Conservation (phyloP, 2,797 vertebrate genomes). For the Neopelma chrysocephalum region DNA sequence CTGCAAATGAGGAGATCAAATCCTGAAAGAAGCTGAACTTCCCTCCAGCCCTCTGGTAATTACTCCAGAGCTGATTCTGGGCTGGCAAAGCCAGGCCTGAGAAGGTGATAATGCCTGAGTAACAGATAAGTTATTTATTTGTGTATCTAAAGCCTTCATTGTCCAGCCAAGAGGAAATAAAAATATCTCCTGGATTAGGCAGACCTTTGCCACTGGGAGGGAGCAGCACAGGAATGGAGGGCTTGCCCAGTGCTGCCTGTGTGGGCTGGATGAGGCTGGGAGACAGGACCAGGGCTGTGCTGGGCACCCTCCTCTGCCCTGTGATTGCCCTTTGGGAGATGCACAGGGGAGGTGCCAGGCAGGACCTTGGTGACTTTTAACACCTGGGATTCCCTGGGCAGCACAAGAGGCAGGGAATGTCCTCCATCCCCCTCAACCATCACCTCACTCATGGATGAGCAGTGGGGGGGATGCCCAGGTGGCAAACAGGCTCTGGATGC, state of each 20-base stretch:
- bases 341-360: neutral
- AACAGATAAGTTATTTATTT: neutral
- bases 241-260: neutral
- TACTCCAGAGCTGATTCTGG: neutral
- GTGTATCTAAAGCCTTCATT: neutral
- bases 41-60: neutral
- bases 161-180: neutral
- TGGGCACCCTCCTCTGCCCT: neutral
- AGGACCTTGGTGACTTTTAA: neutral
- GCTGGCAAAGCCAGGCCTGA: neutral
- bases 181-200: neutral
- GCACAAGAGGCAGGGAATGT: neutral
- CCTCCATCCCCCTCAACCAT: neutral
- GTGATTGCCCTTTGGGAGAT: too few relatives aligned
- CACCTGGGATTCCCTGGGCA: neutral
- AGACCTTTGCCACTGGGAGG: neutral
- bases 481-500: neutral
- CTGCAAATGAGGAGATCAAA: rapidly evolving
- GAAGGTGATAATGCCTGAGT: neutral
- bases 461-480: neutral
- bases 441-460: neutral
- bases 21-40: neutral
- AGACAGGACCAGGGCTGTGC: neutral
- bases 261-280: neutral
- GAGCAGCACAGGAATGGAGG: neutral